These are phyloP conservation scores for Escarpia spicata DNA, from an alignment of 2,888 invertebrate species.

Conservation along the genomic window DNA sequence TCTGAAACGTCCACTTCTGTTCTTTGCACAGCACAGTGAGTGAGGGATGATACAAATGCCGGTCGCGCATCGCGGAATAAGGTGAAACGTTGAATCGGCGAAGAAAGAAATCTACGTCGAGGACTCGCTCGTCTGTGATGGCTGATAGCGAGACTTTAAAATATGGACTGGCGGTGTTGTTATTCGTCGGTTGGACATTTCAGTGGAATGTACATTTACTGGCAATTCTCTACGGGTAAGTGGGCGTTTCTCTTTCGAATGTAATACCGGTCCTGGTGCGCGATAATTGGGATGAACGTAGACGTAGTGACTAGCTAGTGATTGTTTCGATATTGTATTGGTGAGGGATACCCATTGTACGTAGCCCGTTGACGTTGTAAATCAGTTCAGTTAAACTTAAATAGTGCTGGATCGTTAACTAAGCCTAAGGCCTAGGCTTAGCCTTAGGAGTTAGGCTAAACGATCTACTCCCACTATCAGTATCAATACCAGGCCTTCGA, in stretches of 20 bases:
- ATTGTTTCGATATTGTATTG: too few relatives aligned
- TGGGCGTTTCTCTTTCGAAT: constrained; percentile 22
- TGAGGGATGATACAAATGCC: background rate
- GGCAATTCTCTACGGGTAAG: constrained; percentile 43
- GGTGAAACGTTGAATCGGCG: background rate
- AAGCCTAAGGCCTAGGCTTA: too few relatives aligned
- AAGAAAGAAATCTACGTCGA: constrained; percentile 5
- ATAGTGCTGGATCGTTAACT: too few relatives aligned
- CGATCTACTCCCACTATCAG: too few relatives aligned
- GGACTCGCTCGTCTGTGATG: constrained; percentile 24
- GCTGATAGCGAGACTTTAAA: constrained; percentile 32
- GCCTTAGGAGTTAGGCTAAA: too few relatives aligned
- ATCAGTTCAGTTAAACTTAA: too few relatives aligned
- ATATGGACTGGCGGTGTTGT: constrained; percentile 35
- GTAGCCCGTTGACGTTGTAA: too few relatives aligned
- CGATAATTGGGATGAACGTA: background rate
- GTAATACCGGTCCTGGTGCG: background rate
- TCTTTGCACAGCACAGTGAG: background rate
- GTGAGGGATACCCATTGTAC: too few relatives aligned
- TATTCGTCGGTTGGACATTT: constrained; percentile 37
- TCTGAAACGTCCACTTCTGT: background rate
- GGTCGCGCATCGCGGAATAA: background rate
- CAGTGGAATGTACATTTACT: constrained; percentile 39
- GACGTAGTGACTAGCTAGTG: background rate
- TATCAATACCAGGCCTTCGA: too few relatives aligned